phyloP scores from a whole-genome alignment of 2,888 invertebrate genomes.

The Troides helena region DNA sequence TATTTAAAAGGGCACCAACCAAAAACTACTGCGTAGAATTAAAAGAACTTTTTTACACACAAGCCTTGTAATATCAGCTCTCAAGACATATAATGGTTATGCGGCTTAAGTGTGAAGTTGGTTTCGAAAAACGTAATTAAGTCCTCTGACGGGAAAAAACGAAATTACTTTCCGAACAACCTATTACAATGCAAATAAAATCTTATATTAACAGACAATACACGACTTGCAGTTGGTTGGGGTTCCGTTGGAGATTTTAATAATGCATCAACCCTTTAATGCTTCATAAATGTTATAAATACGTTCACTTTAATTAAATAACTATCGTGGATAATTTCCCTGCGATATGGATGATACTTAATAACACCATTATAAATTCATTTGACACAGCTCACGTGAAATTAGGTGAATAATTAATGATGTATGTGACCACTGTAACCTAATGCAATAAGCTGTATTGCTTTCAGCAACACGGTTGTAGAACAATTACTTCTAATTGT shows the following conservation, averaged over 20 bases:
- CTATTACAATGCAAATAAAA: neutral
- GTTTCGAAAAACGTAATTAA: too few relatives aligned
- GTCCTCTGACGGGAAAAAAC: too few relatives aligned
- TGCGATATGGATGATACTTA: slow-evolving; percentile 11
- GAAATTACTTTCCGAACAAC: too few relatives aligned
- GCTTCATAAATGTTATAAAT: slow-evolving; percentile 1
- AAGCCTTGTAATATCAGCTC: too few relatives aligned
- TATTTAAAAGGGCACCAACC: too few relatives aligned
- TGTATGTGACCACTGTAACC: neutral
- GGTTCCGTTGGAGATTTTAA: neutral
- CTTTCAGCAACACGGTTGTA: too few relatives aligned
- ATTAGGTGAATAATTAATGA: neutral
- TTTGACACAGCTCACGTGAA: slow-evolving; percentile 25
- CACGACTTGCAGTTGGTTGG: neutral
- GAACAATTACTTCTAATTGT: too few relatives aligned
- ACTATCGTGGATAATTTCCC: slow-evolving; percentile 11
- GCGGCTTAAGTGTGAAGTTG: too few relatives aligned
- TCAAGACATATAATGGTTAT: too few relatives aligned
- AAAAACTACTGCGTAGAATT: too few relatives aligned
- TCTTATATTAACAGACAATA: neutral
- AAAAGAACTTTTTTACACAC: too few relatives aligned
- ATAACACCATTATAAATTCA: slow-evolving; percentile 37
- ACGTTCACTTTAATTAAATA: slow-evolving; percentile 17
- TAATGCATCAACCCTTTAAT: slow-evolving; percentile 2
- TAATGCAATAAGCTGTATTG: too few relatives aligned